Evolutionary conservation across 2,113 vertebrate species (phyloP).

Genomic region (Ictidomys tridecemlineatus): DNA sequence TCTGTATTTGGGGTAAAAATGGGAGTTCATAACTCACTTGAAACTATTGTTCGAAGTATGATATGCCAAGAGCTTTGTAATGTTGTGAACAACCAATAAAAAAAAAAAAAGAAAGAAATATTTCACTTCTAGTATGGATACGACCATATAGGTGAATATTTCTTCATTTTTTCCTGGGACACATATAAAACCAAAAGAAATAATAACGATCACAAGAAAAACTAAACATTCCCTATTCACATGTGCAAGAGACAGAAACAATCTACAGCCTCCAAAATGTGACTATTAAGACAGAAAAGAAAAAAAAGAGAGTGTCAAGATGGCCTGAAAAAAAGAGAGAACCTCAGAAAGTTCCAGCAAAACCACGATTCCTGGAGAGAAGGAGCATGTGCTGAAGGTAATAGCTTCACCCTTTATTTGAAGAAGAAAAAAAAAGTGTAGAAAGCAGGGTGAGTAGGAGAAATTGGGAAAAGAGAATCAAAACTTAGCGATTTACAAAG

Average conservation of each 20-base stretch:
- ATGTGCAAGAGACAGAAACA: not conserved
- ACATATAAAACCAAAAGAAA: not conserved
- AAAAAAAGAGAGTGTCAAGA: not conserved
- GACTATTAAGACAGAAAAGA: not conserved
- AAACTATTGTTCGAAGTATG: too few relatives aligned
- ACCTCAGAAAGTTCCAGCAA: not conserved
- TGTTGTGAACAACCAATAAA: too few relatives aligned
- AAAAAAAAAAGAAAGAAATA: not conserved
- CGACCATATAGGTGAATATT: not conserved
- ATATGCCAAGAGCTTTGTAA: too few relatives aligned
- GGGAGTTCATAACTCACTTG: too few relatives aligned
- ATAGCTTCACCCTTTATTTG: not conserved
- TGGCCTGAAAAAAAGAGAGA: not conserved
- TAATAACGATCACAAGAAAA: not conserved
- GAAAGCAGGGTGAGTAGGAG: not conserved
- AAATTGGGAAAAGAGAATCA: slow-evolving; percentile 21
- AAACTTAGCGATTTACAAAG: not conserved
- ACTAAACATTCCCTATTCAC: not conserved
- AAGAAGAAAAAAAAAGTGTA: not conserved
- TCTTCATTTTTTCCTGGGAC: not conserved
- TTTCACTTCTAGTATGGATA: not conserved
- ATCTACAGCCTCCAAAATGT: not conserved
- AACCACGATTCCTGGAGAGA: not conserved
- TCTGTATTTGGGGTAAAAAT: too few relatives aligned
- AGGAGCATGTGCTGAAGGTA: not conserved